phyloP scores from a whole-genome alignment of 2,888 invertebrate genomes.

The Tenthredo mesomela region DNA sequence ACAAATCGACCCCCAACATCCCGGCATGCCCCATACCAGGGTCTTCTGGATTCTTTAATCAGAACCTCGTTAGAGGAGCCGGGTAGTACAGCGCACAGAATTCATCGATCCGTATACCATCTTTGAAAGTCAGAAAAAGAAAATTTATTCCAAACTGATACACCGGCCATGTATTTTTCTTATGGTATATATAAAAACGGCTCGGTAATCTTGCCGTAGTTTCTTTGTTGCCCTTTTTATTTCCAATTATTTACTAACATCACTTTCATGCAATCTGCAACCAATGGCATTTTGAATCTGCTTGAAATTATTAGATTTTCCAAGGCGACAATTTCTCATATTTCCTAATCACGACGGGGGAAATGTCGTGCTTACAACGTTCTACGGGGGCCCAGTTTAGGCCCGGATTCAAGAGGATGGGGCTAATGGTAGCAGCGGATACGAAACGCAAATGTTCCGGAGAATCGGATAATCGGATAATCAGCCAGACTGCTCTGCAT shows the following conservation, averaged over 20 bases:
- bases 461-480: slow-evolving; percentile 76
- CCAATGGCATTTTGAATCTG: not conserved
- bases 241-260: not conserved
- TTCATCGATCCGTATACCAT: slow-evolving; percentile 16
- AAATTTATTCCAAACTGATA: not conserved
- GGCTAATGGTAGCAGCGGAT: slow-evolving; percentile 65
- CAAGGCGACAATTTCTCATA: not conserved
- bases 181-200: not conserved
- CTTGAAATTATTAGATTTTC: slow-evolving; percentile 6
- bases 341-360: slow-evolving; percentile 13
- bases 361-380: slow-evolving; percentile 53
- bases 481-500: slow-evolving; percentile 74
- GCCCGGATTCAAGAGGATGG: slow-evolving; percentile 38
- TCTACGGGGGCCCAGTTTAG: slow-evolving; percentile 57
- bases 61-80: slow-evolving; percentile 26
- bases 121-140: slow-evolving; percentile 5
- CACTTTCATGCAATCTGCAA: not conserved
- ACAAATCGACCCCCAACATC: not conserved
- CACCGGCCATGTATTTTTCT: not conserved
- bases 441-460: slow-evolving; percentile 73
- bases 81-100: not conserved
- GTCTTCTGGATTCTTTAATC: slow-evolving; percentile 35
- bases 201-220: not conserved
- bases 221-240: not conserved
- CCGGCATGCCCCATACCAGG: not conserved